Conservation (phyloP, 1,140 invertebrate species). For the Camponotus floridanus region DNA sequence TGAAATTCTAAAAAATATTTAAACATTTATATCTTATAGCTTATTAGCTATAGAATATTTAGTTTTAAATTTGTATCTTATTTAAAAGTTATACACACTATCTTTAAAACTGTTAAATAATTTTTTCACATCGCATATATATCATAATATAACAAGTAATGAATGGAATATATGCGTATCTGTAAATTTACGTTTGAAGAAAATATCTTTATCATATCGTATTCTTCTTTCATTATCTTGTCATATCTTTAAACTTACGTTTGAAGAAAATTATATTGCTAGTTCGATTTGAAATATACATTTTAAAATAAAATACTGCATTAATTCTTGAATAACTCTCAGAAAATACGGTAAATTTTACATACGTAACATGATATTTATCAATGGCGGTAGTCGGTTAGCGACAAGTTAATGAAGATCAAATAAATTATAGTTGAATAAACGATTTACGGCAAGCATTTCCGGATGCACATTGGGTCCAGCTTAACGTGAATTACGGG, state of each 20-base stretch:
- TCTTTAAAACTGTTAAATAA: constrained; percentile 55
- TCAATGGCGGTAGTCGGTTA: not conserved
- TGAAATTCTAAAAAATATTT: not conserved
- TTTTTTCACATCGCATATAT: not conserved
- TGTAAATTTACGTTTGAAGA: too few species aligned
- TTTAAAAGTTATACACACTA: not conserved
- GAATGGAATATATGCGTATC: not conserved
- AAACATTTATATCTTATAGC: not conserved
- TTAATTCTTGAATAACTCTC: not conserved
- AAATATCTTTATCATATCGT: too few species aligned
- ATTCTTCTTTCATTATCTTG: too few species aligned
- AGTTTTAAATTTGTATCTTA: not conserved
- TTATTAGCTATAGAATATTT: not conserved
- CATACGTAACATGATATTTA: not conserved
- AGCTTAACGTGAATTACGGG: constrained; percentile 27
- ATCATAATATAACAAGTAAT: not conserved
- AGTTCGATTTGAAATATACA: not conserved
- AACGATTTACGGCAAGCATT: not conserved
- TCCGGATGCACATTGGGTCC: constrained; percentile 18
- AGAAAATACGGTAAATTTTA: constrained; percentile 1
- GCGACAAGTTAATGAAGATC: constrained; percentile 25
- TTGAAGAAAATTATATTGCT: not conserved
- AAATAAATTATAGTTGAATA: constrained; percentile 44
- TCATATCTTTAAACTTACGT: not conserved
- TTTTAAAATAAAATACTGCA: not conserved